phyloP scores from a whole-genome alignment of 2,888 invertebrate species.

The Megamerina dolium region DNA sequence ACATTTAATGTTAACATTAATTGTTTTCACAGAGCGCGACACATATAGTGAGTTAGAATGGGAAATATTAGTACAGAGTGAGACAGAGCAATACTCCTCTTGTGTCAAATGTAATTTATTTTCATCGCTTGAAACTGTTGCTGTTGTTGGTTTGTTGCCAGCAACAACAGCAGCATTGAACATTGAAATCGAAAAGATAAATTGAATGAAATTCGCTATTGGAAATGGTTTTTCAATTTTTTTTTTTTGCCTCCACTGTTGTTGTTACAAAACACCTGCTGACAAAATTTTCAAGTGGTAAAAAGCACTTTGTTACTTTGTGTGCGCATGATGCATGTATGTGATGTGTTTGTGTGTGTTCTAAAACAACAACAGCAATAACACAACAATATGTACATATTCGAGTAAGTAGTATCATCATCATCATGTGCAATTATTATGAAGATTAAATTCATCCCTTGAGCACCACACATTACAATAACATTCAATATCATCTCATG shows the following conservation, averaged over 20 bases:
- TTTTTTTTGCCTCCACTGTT: constrained; percentile 14
- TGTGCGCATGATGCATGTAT: too few relatives aligned
- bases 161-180: too few relatives aligned
- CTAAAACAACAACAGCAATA: constrained; percentile 4
- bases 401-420: constrained; percentile 9
- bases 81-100: too few relatives aligned
- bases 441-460: constrained; percentile 25
- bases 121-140: constrained; percentile 17
- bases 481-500: too few relatives aligned
- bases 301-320: constrained; percentile 25
- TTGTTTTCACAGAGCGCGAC: constrained; percentile 16
- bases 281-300: constrained; percentile 48
- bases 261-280: constrained; percentile 46
- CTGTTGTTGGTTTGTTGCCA: too few relatives aligned
- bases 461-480: neutral
- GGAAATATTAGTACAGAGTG: too few relatives aligned
- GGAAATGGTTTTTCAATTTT: too few relatives aligned
- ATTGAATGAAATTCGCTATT: too few relatives aligned
- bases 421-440: constrained; percentile 7
- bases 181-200: too few relatives aligned
- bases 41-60: constrained; percentile 25
- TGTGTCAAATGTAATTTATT: too few relatives aligned
- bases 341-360: too few relatives aligned
- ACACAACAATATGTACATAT: constrained; percentile 1
- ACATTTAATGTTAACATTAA: too few relatives aligned